Evolutionary conservation across 1,140 invertebrate species (phyloP).

Genomic region (Asbolus verrucosus): DNA sequence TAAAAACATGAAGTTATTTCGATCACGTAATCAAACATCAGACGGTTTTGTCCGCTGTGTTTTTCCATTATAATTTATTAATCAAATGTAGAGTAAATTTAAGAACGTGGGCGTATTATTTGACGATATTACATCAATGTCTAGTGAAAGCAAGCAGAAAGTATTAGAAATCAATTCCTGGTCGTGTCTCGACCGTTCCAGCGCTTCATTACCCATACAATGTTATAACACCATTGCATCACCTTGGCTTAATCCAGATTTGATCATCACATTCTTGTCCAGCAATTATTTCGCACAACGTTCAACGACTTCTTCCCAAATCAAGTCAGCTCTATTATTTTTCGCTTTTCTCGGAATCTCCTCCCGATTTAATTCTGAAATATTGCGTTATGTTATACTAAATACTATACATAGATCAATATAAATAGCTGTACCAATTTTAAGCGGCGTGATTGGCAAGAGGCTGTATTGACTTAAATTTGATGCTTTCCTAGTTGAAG

Average conservation of each 20-base stretch:
- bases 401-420: slow-evolving; percentile 42
- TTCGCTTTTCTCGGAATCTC: not conserved
- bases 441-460: slow-evolving; percentile 46
- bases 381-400: slow-evolving; percentile 11
- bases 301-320: too few relatives aligned
- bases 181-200: slow-evolving; percentile 42
- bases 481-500: slow-evolving; percentile 46
- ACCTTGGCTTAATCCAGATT: slow-evolving; percentile 24
- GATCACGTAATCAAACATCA: too few relatives aligned
- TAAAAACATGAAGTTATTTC: too few relatives aligned
- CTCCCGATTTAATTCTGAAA: slow-evolving; percentile 10
- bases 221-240: slow-evolving; percentile 42
- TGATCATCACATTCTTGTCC: too few relatives aligned
- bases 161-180: slow-evolving; percentile 49
- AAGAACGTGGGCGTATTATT: slow-evolving; percentile 20
- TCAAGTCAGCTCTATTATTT: not conserved
- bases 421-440: slow-evolving; percentile 46
- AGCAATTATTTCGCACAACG: too few relatives aligned
- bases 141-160: slow-evolving; percentile 46
- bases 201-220: slow-evolving; percentile 43
- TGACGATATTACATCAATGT: slow-evolving; percentile 45
- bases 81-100: not conserved
- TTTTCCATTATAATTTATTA: too few relatives aligned
- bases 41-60: too few relatives aligned
- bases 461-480: slow-evolving; percentile 47